phyloP scores from a whole-genome alignment of 92 coral and sea anemone genomes.

The Epizoanthus illoricatus region DNA sequence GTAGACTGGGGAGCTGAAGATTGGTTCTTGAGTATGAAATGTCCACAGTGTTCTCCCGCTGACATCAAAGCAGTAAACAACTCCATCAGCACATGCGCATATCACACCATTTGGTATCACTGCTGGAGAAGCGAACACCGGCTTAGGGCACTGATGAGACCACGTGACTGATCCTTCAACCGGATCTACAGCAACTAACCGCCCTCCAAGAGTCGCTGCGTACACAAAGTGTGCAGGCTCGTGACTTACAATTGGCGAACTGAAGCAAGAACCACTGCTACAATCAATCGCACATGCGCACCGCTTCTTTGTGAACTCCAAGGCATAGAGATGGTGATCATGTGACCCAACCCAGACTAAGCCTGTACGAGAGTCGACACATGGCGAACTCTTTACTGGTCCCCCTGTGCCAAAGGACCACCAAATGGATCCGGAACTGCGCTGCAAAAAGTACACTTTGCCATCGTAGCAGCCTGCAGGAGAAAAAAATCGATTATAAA shows the following conservation, averaged over 20 bases:
- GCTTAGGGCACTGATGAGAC: constrained; percentile 79
- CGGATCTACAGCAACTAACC: constrained; percentile 63
- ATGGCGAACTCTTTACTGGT: constrained; percentile 88
- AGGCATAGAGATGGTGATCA: constrained; percentile 76
- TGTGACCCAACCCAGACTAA: constrained; percentile 96
- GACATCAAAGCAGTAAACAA: constrained; percentile 62
- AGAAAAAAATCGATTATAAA: neutral
- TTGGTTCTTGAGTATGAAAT: constrained; percentile 52
- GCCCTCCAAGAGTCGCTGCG: constrained; percentile 75
- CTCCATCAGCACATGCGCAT: constrained; percentile 79
- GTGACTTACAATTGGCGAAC: constrained; percentile 72
- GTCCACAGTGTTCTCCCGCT: constrained; percentile 66
- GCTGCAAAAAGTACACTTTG: constrained; percentile 79
- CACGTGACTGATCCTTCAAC: constrained; percentile 52
- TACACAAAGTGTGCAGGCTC: constrained; percentile 66
- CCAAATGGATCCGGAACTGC: constrained; percentile 54
- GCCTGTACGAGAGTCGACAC: constrained; percentile 82
- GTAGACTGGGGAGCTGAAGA: constrained; percentile 74
- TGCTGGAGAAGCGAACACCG: constrained; percentile 82
- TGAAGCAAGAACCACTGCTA: constrained; percentile 84
- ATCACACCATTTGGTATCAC: constrained; percentile 56
- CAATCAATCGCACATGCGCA: constrained; percentile 68
- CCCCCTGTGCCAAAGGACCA: constrained; percentile 87
- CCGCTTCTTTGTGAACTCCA: constrained; percentile 57
- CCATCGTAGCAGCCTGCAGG: constrained; percentile 93